phyloP scores from a whole-genome alignment of 2,113 vertebrate genomes.

The Archocentrus centrarchus region DNA sequence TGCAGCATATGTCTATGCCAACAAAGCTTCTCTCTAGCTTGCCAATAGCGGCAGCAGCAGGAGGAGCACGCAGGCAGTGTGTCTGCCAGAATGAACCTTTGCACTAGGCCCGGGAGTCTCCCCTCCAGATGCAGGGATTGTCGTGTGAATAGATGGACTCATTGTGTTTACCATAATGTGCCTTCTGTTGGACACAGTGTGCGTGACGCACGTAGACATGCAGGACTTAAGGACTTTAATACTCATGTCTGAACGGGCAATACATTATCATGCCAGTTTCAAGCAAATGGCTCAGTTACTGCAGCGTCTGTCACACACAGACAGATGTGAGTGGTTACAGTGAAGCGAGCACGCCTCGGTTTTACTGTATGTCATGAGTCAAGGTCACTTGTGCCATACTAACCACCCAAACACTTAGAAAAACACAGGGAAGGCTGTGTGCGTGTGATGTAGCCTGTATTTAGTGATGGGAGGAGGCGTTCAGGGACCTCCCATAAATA shows the following conservation, averaged over 20 bases:
- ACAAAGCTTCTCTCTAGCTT: conserved; percentile 62
- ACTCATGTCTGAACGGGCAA: conserved; percentile 23
- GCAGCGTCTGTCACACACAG: neutral
- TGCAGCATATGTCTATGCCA: conserved; percentile 50
- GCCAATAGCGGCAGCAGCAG: conserved; percentile 30
- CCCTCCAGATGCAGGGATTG: conserved; percentile 60
- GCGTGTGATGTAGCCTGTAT: conserved; percentile 26
- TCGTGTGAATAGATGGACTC: conserved; percentile 58
- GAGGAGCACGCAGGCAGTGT: conserved; percentile 35
- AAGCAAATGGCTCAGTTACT: conserved; percentile 2
- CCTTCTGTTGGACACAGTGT: conserved; percentile 49
- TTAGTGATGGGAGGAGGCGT: conserved; percentile 38
- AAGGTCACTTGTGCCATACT: conserved; percentile 4
- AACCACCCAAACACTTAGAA: conserved; percentile 1
- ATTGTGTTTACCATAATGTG: conserved; percentile 69
- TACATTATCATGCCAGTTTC: neutral
- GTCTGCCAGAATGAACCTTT: conserved; percentile 29
- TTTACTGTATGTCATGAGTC: neutral
- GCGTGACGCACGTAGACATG: conserved; percentile 57
- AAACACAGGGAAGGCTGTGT: conserved; percentile 1
- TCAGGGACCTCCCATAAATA: conserved; percentile 40
- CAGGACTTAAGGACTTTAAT: conserved; percentile 20
- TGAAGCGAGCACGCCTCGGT: neutral
- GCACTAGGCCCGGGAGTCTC: conserved; percentile 42
- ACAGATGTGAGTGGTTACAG: neutral